Base-by-base conservation (phyloP, 2,113 vertebrate species). In the Oncorhynchus masou region DNA sequence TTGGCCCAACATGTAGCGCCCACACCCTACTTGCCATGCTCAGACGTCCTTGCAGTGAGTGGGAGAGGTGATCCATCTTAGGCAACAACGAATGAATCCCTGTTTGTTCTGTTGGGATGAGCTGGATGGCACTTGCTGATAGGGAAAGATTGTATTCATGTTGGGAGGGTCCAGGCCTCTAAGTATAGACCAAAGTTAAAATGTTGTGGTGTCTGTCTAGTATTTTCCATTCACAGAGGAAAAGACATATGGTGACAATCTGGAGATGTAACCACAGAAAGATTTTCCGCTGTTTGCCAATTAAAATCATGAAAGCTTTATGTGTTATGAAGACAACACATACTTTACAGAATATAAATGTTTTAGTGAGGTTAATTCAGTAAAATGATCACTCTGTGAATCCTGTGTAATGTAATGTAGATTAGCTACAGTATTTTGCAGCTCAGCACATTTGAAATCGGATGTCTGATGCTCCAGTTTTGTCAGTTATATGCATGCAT, bases 21-120 rank as follows among this genome's bases (percentile, higher is more conserved):
- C 84, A 90, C 88, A 60, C 86, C 86, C 89, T 74, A 2, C 76
- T 67, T 48, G 67, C 86, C 89, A 79, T 88, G 91, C 83, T 81
- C 80, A 70, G 88, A 89, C 91, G 86, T 87, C 90, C 77, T 8
- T n/a, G 74, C 2, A 20, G 0, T 77, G 81, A 81, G 89, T 90
- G 83, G 86, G 89, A 84, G 67, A 54, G 31, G 29, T 68, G 75
- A 73, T 54, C 5, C 72, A 27, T 71, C 68, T 74, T 84, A 78
- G 75, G 78, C 78, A 89, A 88, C 85, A 79, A 57, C 71, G 62
- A 71, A 83, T 88, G 84, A 85, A 85, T 83, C 5, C 25, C 76
- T 84, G 71, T 83, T 87, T 90, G 81, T 89, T 62, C 45, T 79
- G 70, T 6, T 34, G 31, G 31, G 8, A 68, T 31, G 31, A 5